These are phyloP conservation scores for Oasisia sp. DNA, from an alignment of 2,888 invertebrate species.

Conservation along the genomic window DNA sequence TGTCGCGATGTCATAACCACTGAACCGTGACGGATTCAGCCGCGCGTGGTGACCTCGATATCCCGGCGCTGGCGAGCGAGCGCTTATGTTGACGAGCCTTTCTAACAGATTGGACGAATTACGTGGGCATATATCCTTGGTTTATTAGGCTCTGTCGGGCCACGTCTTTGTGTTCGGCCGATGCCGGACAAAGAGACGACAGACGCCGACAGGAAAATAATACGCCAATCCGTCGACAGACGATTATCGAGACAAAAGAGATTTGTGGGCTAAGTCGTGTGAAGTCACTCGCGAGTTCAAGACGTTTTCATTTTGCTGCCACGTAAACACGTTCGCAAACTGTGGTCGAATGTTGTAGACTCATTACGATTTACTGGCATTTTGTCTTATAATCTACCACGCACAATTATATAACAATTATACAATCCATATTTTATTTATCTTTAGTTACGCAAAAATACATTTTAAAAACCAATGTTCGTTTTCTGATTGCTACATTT, in stretches of 20 bases:
- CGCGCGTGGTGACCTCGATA: neutral
- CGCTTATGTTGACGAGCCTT: neutral
- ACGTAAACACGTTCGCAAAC: neutral
- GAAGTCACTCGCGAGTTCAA: neutral
- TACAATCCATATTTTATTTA: neutral
- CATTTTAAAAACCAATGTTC: neutral
- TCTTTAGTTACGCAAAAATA: neutral
- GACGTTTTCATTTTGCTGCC: neutral
- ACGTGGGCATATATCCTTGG: conserved; percentile 6
- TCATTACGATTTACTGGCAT: neutral
- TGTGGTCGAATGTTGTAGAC: neutral
- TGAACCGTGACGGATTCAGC: neutral
- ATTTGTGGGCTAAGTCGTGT: neutral
- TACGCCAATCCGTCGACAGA: neutral
- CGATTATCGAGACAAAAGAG: neutral
- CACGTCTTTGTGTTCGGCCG: neutral
- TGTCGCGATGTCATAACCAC: neutral
- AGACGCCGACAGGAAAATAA: neutral
- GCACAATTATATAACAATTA: neutral
- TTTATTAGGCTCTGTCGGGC: neutral
- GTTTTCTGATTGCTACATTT: no score
- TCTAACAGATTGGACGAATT: neutral
- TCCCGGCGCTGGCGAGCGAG: neutral
- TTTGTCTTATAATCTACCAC: neutral
- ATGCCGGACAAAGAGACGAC: neutral